phyloP scores from a whole-genome alignment of 2,888 invertebrate genomes.

The Polydrusus tereticollis region DNA sequence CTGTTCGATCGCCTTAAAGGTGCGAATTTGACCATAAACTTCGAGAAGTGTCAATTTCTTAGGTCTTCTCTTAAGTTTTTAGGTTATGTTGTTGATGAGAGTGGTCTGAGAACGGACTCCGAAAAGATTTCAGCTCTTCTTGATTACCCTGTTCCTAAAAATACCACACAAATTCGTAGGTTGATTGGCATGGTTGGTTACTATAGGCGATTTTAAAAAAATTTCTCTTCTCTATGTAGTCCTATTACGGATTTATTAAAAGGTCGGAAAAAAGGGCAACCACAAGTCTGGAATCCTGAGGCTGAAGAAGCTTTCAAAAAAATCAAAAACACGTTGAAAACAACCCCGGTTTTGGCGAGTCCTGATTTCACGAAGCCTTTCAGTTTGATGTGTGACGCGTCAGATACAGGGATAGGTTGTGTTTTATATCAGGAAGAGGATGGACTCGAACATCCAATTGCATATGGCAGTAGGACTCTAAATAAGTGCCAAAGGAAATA shows the following conservation, averaged over 20 bases:
- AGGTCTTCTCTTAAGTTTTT: conserved; percentile 9
- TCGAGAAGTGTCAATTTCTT: conserved; percentile 38
- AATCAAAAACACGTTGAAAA: conserved; percentile 46
- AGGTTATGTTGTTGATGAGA: conserved; percentile 24
- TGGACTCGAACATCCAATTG: conserved; percentile 46
- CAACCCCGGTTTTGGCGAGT: conserved; percentile 50
- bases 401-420: conserved; percentile 53
- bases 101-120: background rate
- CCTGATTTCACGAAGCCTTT: conserved; percentile 52
- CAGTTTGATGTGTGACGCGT: conserved; percentile 54
- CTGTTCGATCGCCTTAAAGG: conserved; percentile 34
- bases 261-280: conserved; percentile 45
- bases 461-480: conserved; percentile 35
- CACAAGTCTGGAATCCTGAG: conserved; percentile 38
- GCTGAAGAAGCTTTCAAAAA: conserved; percentile 38
- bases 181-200: conserved; percentile 42
- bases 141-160: conserved; percentile 24
- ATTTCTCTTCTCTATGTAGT: conserved; percentile 37
- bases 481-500: conserved; percentile 26
- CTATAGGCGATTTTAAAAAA: conserved; percentile 37
- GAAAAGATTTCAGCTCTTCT: conserved; percentile 17
- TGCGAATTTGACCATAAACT: too few species aligned
- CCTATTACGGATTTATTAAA: conserved; percentile 44
- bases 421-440: conserved; percentile 50
- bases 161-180: conserved; percentile 37